Conservation (phyloP, 2,113 vertebrate genomes). For the Pachypanchax playfairii region DNA sequence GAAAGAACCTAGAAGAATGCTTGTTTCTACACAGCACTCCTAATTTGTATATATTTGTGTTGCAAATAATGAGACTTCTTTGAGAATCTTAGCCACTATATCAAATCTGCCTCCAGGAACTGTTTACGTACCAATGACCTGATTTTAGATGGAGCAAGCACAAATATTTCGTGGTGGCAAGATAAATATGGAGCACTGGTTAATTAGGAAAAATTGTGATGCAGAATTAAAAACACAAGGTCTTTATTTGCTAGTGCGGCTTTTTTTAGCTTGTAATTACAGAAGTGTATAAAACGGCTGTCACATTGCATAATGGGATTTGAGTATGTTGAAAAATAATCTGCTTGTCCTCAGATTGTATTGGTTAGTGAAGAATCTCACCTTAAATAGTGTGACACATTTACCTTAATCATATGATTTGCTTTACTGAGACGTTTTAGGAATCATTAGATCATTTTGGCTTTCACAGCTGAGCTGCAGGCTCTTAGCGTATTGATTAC, state of each 20-base stretch:
- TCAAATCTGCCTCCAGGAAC: not conserved
- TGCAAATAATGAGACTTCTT: constrained; percentile 5
- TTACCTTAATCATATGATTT: not conserved
- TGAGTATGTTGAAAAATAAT: not conserved
- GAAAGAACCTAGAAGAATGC: not conserved
- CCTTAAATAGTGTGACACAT: too few relatives aligned
- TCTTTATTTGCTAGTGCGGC: too few relatives aligned
- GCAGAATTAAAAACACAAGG: too few relatives aligned
- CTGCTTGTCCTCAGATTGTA: not conserved
- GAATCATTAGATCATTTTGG: too few relatives aligned
- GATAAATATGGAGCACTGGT: not conserved
- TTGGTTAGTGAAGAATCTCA: not conserved
- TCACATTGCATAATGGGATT: not conserved
- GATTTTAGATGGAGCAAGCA: not conserved
- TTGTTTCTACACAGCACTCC: not conserved
- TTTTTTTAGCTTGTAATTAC: not conserved
- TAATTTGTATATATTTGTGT: constrained; percentile 2
- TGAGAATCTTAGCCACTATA: constrained; percentile 20
- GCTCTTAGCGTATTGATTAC: too few relatives aligned
- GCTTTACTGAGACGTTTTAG: too few relatives aligned
- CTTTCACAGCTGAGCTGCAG: too few relatives aligned
- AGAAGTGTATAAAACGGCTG: not conserved
- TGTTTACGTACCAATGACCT: not conserved
- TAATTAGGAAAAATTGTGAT: not conserved
- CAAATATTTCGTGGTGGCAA: not conserved